Evolutionary conservation across 2,797 vertebrate genomes (phyloP).

Genomic region (Halcyon leucocephala): DNA sequence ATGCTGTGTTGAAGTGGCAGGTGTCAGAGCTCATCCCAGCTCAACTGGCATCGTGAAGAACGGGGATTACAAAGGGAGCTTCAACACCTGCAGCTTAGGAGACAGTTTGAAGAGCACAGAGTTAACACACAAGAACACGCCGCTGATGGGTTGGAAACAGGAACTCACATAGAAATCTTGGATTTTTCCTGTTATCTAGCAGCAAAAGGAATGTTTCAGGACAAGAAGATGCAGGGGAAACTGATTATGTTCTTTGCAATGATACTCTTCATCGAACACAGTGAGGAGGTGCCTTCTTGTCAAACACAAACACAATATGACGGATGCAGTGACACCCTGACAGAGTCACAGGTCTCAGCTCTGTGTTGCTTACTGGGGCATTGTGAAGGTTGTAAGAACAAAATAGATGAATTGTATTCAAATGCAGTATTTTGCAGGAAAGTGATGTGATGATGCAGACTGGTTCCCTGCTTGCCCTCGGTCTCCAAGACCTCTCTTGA

Average conservation of each 20-base stretch:
- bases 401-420: neutral
- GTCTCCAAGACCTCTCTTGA: neutral
- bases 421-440: neutral
- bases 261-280: neutral
- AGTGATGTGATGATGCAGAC: neutral
- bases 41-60: neutral
- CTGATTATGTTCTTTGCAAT: neutral
- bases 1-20: neutral
- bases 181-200: neutral
- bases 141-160: neutral
- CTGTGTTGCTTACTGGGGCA: neutral
- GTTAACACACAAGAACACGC: neutral
- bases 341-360: neutral
- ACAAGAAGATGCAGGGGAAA: neutral
- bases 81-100: neutral
- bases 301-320: neutral
- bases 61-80: neutral
- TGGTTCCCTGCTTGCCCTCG: neutral
- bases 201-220: neutral
- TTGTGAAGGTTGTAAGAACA: neutral
- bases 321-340: neutral
- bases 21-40: neutral
- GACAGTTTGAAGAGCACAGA: neutral
- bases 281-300: neutral
- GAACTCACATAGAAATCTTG: neutral